Evolutionary conservation across 2,113 vertebrate genomes (phyloP), one percentile per base, ranked within the genome.

Genomic region (Nanger granti): DNA sequence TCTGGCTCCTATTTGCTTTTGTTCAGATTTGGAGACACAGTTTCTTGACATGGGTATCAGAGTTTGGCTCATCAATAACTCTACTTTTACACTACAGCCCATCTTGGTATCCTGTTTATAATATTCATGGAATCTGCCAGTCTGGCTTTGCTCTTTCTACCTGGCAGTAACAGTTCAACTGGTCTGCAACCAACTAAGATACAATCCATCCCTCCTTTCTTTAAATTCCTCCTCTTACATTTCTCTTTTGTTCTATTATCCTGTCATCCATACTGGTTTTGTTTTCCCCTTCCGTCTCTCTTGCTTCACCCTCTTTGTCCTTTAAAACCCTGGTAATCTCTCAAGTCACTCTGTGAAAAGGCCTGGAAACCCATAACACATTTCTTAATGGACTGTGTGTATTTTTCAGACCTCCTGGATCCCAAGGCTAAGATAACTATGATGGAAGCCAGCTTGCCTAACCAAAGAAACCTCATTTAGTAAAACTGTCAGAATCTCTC

Each of bases 341-440:
- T 52, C 34, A 92, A 59, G 18, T 84, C 41, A 83, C 14, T 87
- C 69, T 96, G 73, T 89, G 28, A 52, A 96, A 85, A 97, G 28
- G 9, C 20, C 82, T 89, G 57, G 76, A 94, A 88, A 55, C 14
- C 52, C 17, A 37, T 86, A 93, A 92, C 41, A 44, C 79, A 41
- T 95, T 94, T 92, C 47, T 93, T 88, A 97, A 88, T 91, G 76
- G 49, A 49, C 44, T 92, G 28, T 54, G 26, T 54, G 76, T 95
- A 82, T 93, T 96, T 97, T 92, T 24, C 54, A 95, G 80, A 93
- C 54, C 93, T 96, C 66, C 82, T 94, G 60, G 62, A 94, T 94
- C 73, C 59, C 76, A 92, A 57, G 14, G 34, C 37, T 96, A 31
- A 59, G 26, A 31, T 26, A 97, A 15, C 34, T 80, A 22, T 84